Percentiles rank a stretch among this genome's conserved stretches.
Evolutionary conservation across 2,797 vertebrate genomes (phyloP).

Genomic region (Helarctos malayanus): DNA sequence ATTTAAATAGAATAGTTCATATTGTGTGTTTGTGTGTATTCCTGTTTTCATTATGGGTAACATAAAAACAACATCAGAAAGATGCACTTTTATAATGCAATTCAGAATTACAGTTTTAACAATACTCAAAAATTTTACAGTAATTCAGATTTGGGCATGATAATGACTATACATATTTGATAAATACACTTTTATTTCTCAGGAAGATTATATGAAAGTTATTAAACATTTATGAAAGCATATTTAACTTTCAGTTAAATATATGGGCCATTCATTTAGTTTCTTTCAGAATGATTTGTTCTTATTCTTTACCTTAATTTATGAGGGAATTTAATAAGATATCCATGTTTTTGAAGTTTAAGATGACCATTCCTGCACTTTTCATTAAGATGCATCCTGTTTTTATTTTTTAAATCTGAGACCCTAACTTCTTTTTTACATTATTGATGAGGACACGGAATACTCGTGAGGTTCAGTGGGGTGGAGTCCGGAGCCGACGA

Average conservation of each 20-base stretch:
- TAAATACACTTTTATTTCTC: constrained; percentile 71
- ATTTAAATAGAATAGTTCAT: constrained; percentile 76
- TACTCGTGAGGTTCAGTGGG: no score
- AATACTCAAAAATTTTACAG: constrained; percentile 81
- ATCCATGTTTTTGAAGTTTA: not conserved
- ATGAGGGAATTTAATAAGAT: constrained; percentile 66
- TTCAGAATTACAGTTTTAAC: constrained; percentile 83
- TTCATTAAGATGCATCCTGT: not conserved
- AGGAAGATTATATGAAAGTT: constrained; percentile 61
- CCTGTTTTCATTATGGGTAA: constrained; percentile 60
- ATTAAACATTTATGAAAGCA: constrained; percentile 67
- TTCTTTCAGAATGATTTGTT: constrained; percentile 63
- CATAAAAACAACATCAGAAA: constrained; percentile 73
- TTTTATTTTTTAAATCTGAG: not conserved
- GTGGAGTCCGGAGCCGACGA: no score
- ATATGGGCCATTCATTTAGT: constrained; percentile 50
- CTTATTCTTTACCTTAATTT: constrained; percentile 55
- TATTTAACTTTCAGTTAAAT: constrained; percentile 65
- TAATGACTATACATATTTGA: constrained; percentile 69
- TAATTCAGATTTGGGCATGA: constrained; percentile 76
- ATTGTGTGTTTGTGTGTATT: not conserved
- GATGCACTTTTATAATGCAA: constrained; percentile 70
- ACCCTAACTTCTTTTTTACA: not conserved
- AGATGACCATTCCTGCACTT: not conserved
- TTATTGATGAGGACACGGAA: no score